These are phyloP conservation scores for Drosophila barbarae DNA, from an alignment of 2,888 invertebrate species.

Conservation along the genomic window DNA sequence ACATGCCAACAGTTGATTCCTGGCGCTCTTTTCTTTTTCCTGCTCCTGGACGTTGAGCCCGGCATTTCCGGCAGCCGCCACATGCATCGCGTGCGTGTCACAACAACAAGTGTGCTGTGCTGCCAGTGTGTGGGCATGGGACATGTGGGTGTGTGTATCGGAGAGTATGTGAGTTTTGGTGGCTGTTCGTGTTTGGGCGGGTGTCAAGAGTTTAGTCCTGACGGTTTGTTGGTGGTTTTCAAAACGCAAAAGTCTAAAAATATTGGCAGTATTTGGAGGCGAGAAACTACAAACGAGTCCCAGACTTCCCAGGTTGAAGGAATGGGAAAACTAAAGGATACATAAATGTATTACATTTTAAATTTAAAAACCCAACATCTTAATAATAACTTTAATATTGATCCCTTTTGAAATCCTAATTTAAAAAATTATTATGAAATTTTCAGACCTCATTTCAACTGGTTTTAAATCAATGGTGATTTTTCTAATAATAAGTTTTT, in stretches of 20 bases:
- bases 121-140: slow-evolving; percentile 7
- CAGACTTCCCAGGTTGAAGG: background rate
- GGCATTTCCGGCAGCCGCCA: slow-evolving; percentile 71
- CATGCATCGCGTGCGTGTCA: slow-evolving; percentile 61
- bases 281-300: background rate
- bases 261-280: slow-evolving; percentile 21
- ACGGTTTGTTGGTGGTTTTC: slow-evolving; percentile 4
- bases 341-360: background rate
- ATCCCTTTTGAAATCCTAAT: background rate
- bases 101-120: slow-evolving; percentile 44
- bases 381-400: background rate
- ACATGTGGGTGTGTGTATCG: slow-evolving; percentile 15
- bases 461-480: background rate
- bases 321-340: background rate
- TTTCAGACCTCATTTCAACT: background rate
- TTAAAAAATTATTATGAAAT: no score
- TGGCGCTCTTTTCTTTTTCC: slow-evolving; percentile 46
- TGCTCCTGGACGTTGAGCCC: slow-evolving; percentile 60
- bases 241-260: slow-evolving; percentile 35
- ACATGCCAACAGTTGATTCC: slow-evolving; percentile 75
- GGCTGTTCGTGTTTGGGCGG: slow-evolving; percentile 10
- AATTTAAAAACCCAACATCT: background rate
- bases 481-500: no score
- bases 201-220: slow-evolving; percentile 51
- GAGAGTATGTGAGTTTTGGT: background rate